phyloP scores from a whole-genome alignment of 2,797 vertebrate genomes.

The Graptemys geographica region DNA sequence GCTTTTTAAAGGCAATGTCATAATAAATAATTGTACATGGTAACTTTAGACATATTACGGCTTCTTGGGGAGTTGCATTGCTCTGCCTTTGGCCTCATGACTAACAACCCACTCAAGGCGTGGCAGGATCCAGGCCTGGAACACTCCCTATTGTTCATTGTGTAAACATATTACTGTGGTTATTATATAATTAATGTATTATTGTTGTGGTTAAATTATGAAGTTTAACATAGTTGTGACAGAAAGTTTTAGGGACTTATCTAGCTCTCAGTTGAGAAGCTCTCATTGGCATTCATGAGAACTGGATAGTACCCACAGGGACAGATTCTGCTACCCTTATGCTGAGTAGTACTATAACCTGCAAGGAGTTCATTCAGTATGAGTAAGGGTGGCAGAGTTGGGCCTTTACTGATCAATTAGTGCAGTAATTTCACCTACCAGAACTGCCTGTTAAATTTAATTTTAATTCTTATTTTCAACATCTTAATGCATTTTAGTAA shows the following conservation, averaged over 20 bases:
- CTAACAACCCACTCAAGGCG: not conserved
- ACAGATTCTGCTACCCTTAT: not conserved
- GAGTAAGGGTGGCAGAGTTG: not conserved
- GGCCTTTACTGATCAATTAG: not conserved
- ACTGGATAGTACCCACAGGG: too few species aligned
- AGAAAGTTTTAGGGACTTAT: not conserved
- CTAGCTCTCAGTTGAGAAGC: not conserved
- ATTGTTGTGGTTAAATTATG: not conserved
- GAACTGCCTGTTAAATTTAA: not conserved
- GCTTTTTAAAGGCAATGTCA: not conserved
- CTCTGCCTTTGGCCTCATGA: not conserved
- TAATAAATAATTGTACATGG: not conserved
- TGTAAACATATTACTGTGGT: not conserved
- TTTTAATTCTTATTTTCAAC: not conserved
- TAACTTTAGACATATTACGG: not conserved
- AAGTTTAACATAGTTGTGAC: not conserved
- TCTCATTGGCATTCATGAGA: not conserved
- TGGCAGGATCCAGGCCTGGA: not conserved
- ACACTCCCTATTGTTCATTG: not conserved
- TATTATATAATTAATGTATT: not conserved
- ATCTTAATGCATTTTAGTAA: not conserved
- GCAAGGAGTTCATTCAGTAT: not conserved
- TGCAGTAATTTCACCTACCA: not conserved
- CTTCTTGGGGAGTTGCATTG: not conserved
- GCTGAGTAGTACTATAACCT: too few species aligned